phyloP scores from a whole-genome alignment of 2,797 vertebrate species.

The Urosaurus nigricauda region DNA sequence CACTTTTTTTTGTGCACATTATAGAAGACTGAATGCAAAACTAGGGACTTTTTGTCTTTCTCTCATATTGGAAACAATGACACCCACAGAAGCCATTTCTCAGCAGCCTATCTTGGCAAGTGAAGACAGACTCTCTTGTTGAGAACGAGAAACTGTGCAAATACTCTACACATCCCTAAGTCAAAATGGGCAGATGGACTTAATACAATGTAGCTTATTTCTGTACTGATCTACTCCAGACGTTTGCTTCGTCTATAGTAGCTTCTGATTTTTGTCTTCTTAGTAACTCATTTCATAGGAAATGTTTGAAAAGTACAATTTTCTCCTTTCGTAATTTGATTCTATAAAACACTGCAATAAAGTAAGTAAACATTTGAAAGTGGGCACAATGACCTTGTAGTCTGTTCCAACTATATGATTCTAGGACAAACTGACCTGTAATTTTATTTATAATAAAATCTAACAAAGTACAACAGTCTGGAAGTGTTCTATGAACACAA shows the following conservation, averaged over 20 bases:
- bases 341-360: conserved; percentile 39
- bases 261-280: neutral
- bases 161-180: too few relatives aligned
- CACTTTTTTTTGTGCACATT: too few relatives aligned
- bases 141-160: too few relatives aligned
- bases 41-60: too few relatives aligned
- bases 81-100: too few relatives aligned
- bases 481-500: neutral
- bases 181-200: neutral
- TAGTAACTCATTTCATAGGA: conserved; percentile 14
- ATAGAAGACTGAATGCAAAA: too few relatives aligned
- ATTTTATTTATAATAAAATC: conserved; percentile 36
- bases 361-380: conserved; percentile 6
- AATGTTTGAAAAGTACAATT: conserved; percentile 1
- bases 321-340: conserved; percentile 29
- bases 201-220: neutral
- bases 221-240: neutral
- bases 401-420: conserved; percentile 13
- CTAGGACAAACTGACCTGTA: conserved; percentile 15
- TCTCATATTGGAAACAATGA: too few relatives aligned
- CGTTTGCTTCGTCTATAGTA: neutral
- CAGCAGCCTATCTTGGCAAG: too few relatives aligned
- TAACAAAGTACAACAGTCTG: conserved; percentile 23
- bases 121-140: too few relatives aligned
- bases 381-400: conserved; percentile 21